Conservation (phyloP, 92 coral and sea anemone genomes). For the Bergia puertoricense region DNA sequence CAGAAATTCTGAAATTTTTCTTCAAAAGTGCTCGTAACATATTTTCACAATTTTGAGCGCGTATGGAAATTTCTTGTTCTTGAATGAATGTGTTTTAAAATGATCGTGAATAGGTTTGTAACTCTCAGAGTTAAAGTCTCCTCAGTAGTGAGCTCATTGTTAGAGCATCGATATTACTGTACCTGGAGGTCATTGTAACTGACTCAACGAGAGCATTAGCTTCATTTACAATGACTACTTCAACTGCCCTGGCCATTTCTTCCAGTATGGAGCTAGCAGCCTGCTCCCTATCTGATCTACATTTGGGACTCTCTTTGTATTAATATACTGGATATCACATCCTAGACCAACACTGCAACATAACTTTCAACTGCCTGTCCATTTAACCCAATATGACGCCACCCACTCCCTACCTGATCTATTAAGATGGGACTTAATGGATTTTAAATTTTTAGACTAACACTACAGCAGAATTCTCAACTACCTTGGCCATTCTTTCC, state of each 20-base stretch:
- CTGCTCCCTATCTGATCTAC: constrained; percentile 60
- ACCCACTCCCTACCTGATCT: constrained; percentile 49
- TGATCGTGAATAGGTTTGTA: background rate
- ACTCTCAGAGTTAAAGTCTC: background rate
- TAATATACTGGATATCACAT: constrained; percentile 39
- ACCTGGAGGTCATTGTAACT: too few species aligned
- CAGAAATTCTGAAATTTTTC: too few species aligned
- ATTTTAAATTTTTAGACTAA: constrained; percentile 40
- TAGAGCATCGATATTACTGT: too few species aligned
- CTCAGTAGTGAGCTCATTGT: too few species aligned
- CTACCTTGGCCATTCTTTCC: background rate
- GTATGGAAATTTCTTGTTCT: too few species aligned
- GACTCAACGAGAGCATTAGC: constrained; percentile 38
- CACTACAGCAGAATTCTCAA: background rate
- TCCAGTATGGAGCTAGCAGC: background rate
- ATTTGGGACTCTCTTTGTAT: constrained; percentile 84
- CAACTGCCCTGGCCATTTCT: constrained; percentile 29
- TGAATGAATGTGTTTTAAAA: too few species aligned
- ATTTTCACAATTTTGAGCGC: too few species aligned
- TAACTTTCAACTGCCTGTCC: background rate
- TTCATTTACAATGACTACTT: constrained; percentile 76
- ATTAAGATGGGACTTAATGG: constrained; percentile 68
- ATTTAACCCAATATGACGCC: background rate
- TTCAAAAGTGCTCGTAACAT: too few species aligned
- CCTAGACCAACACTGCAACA: background rate